A percentile compares a stretch with the other conserved stretches of the same genome.
Evolutionary conservation across 2,113 vertebrate species (phyloP).

Genomic region (Chaetodon trifascialis): DNA sequence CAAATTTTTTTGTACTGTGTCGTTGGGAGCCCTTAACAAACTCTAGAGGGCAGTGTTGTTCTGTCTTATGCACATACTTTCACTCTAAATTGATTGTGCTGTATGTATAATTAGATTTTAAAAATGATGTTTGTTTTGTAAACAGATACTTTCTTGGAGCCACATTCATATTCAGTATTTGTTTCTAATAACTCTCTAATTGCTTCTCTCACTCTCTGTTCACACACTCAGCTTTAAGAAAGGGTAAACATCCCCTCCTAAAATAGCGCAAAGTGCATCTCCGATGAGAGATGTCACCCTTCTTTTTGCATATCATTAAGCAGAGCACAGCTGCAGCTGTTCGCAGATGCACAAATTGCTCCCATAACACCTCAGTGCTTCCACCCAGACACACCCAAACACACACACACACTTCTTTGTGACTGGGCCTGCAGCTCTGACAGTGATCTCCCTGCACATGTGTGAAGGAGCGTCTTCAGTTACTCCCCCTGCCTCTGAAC

Average conservation of each 20-base stretch:
- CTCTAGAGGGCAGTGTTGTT: conserved; percentile 64
- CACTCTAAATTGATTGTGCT: background rate
- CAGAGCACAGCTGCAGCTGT: conserved; percentile 55
- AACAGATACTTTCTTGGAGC: conserved; percentile 21
- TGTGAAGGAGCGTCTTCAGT: conserved; percentile 85
- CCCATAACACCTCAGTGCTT: conserved; percentile 20
- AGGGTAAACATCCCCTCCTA: conserved; percentile 1
- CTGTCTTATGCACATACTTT: background rate
- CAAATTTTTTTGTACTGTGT: conserved; percentile 3
- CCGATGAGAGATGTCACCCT: conserved; percentile 35
- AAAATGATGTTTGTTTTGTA: conserved; percentile 31
- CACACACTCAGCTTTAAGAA: conserved; percentile 16
- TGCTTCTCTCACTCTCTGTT: conserved; percentile 18
- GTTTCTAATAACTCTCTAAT: conserved; percentile 16
- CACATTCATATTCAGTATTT: background rate
- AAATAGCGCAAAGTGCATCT: conserved; percentile 22
- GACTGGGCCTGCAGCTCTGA: conserved; percentile 79
- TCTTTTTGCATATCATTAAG: conserved; percentile 45
- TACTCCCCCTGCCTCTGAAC: conserved; percentile 79
- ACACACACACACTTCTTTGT: conserved; percentile 55
- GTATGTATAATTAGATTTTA: conserved; percentile 9
- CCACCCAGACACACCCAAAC: conserved; percentile 38
- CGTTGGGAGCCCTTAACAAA: conserved; percentile 6
- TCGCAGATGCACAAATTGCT: conserved; percentile 41
- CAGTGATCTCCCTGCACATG: conserved; percentile 90